phyloP scores from a whole-genome alignment of 1,140 invertebrate genomes.

The Penaeus chinensis region DNA sequence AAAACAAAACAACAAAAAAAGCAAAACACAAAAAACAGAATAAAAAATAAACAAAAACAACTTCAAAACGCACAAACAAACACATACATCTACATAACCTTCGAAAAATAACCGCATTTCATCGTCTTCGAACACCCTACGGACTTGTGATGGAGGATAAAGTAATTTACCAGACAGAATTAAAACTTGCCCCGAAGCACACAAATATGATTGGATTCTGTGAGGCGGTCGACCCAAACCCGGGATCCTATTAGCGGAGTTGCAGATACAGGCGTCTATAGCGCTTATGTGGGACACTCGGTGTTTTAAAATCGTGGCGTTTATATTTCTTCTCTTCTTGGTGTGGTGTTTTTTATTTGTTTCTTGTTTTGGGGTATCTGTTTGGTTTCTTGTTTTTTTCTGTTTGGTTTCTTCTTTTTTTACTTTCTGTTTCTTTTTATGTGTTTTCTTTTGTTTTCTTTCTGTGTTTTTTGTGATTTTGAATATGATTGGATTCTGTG shows the following conservation, averaged over 20 bases:
- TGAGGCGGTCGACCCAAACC: conserved; percentile 31
- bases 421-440: no score
- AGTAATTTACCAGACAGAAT: conserved; percentile 60
- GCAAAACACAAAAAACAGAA: no score
- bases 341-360: background rate
- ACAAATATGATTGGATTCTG: conserved; percentile 60
- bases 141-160: conserved; percentile 57
- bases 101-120: conserved; percentile 3
- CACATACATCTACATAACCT: no score
- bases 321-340: background rate
- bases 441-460: no score
- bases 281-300: conserved; percentile 7
- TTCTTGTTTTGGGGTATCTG: background rate
- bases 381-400: no score
- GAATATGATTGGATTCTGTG: conserved; percentile 58
- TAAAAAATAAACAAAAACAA: no score
- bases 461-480: no score
- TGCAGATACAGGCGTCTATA: conserved; percentile 23
- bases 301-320: background rate
- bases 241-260: conserved; percentile 35
- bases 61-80: no score
- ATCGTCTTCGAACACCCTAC: conserved; percentile 46
- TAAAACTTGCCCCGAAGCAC: conserved; percentile 57
- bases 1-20: no score
- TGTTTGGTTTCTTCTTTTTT: no score